Base-by-base conservation (phyloP, 2,797 vertebrate genomes). In the Decapterus maruadsi region DNA sequence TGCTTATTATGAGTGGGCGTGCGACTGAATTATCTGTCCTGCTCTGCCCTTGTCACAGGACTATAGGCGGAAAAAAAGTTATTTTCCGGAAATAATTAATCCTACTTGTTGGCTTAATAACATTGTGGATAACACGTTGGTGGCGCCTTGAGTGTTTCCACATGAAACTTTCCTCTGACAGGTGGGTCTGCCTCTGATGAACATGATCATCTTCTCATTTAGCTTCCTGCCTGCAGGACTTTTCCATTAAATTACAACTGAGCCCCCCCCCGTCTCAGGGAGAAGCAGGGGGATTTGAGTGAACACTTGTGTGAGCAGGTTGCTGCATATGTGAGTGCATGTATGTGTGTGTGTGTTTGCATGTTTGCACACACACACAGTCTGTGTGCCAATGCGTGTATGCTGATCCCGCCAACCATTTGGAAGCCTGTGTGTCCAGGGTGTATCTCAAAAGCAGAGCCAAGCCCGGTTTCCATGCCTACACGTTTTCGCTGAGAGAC, bases 21-120 rank as follows among this genome's bases (percentile, higher is more conserved):
- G 82, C 71, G 84, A 81, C 78, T 76, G 65, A 90, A 89, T 87
- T 62, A 87, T 81, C 77, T 73, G 51, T 66, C 69, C 62, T 65
- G 78, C 81, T 87, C 79, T 84, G 78, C 78, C 84, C 84, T 88
- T 92, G 89, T 93, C 79, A 78, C 17, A 51, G 42, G 67, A 83
- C 74, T 75, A 81, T 81, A 83, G 72, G 80, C 55, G 69, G 72
- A 90, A 87, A 87, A 87, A 82, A 86, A 89, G 76, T 84, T 83
- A 77, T 93, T 94, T 94, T 91, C 85, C 42, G 80, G 90, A 92
- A 90, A 92, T 89, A 90, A 95, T 92, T 86, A 87, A 94, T 94
- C 89, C 87, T 65, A 68, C 88, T 87, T 84, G 83, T 90, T 85
- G 84, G 73, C 57, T 74, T 87, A 85, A 91, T 88, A 86, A 83